A percentile compares a stretch with the other conserved stretches of the same genome.
These are phyloP conservation scores for Kuschelorhynchus macadamiae DNA, from an alignment of 2,888 invertebrate species.

Conservation along the genomic window DNA sequence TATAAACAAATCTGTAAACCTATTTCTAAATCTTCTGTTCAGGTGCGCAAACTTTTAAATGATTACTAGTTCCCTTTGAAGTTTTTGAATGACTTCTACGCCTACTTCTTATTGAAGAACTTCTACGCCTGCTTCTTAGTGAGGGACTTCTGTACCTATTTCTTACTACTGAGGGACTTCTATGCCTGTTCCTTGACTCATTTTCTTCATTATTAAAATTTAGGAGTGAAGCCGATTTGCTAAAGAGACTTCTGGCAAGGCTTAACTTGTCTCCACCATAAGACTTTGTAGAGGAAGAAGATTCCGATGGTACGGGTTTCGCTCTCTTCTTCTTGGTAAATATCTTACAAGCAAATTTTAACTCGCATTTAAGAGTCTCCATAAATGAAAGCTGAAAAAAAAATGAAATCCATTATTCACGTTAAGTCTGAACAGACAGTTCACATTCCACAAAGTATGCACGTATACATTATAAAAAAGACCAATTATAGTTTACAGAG, in stretches of 20 bases:
- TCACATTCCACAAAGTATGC: too few relatives aligned
- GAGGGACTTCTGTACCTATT: conserved; percentile 17
- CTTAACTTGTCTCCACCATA: conserved; percentile 61
- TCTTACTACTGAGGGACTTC: conserved; percentile 21
- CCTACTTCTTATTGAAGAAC: conserved; percentile 15
- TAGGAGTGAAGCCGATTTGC: conserved; percentile 55
- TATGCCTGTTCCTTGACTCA: conserved; percentile 1
- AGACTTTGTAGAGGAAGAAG: conserved; percentile 51
- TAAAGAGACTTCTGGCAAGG: conserved; percentile 54
- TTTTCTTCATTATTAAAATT: conserved; percentile 56
- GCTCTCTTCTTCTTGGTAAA: conserved; percentile 81
- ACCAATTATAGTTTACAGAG: too few relatives aligned
- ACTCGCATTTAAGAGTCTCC: conserved; percentile 79
- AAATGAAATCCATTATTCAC: neutral
- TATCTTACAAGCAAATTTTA: conserved; percentile 79
- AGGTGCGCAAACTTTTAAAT: conserved; percentile 27
- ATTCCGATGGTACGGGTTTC: conserved; percentile 56
- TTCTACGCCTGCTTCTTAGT: conserved; percentile 8
- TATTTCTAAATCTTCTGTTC: too few relatives aligned
- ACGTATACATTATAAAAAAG: too few relatives aligned
- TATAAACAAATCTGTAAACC: too few relatives aligned
- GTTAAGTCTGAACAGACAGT: neutral
- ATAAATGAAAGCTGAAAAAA: conserved; percentile 75
- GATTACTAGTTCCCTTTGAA: conserved; percentile 10
- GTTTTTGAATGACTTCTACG: conserved; percentile 18